Evolutionary conservation across 2,888 invertebrate genomes (phyloP), one percentile per base, ranked within the genome.

Genomic region (Scaptomyza reducta): DNA sequence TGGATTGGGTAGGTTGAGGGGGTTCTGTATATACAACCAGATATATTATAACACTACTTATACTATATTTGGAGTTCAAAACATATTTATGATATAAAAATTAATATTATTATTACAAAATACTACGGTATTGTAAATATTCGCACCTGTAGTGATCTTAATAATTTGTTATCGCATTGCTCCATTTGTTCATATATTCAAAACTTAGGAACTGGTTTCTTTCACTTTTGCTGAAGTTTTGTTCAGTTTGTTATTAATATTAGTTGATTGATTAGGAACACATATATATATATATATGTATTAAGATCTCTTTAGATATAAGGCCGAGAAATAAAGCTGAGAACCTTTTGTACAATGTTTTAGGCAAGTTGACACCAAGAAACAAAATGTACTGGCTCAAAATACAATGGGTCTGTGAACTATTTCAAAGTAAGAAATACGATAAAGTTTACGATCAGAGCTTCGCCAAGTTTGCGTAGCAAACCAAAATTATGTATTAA

Each of bases 91-190:
- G 50, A 61, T 56, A 54, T 22, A 68, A 44, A 62, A 50, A 70
- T 62, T 22, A 18, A 6, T 66, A 49, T 62, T 61, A 49, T 44
- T 55, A 46, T 56, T 66, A 67, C 49, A 50, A 25, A 44, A 58
- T 53, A 41, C 31, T 49, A 49, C 49, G 63, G 29, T 77, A 71
- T 65, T 83, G 84, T 83, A 83, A 74, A 84, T 83, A 83, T 64
- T 74, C 75, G 75, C 69, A 76, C 66, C 65, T 57, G 45, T 59
- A 73, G 77, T 82, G 58, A 70, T 73, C 41, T 29, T 53, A 25
- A 51, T 42, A 25, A 55, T 60, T 31, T 25, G 53, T 55, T 60
- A 41, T 29, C 2, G 47, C 51, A 46, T 60, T 64, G 57, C 46
- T 60, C 46, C 38, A 60, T 67, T 72, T 69, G 46, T 60, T 49